These are phyloP conservation scores for Eupeodes corollae DNA, from an alignment of 1,140 invertebrate species.

Conservation along the genomic window DNA sequence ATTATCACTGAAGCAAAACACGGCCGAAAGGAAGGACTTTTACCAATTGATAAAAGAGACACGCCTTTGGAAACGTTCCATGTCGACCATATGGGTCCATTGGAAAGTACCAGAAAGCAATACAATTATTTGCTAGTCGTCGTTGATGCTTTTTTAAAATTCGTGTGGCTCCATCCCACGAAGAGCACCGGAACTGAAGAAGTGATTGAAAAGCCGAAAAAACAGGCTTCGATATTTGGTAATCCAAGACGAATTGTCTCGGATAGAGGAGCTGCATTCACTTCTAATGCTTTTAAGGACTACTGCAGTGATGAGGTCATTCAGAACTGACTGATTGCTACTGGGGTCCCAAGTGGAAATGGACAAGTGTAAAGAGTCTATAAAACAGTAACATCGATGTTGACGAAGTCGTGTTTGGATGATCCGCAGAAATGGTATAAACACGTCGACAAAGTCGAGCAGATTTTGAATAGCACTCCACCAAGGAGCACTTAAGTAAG, in stretches of 20 bases:
- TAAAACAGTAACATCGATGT: slow-evolving; percentile 12
- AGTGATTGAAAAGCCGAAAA: slow-evolving; percentile 11
- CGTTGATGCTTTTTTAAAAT: slow-evolving; percentile 37
- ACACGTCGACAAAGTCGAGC: slow-evolving; percentile 9
- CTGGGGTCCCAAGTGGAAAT: slow-evolving; percentile 12
- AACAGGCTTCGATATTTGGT: slow-evolving; percentile 21
- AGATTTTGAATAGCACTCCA: slow-evolving; percentile 11
- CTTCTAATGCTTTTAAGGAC: slow-evolving; percentile 14
- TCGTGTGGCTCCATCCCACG: slow-evolving; percentile 27
- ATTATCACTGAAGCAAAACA: slow-evolving; percentile 17
- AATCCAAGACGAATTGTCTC: slow-evolving; percentile 27
- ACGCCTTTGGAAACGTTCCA: slow-evolving; percentile 16
- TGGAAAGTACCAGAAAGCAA: slow-evolving; percentile 26
- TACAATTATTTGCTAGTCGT: slow-evolving; percentile 36
- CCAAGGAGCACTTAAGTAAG: slow-evolving; percentile 11
- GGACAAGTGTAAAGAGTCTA: slow-evolving; percentile 18
- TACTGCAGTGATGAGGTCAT: slow-evolving; percentile 16
- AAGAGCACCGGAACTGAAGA: neutral
- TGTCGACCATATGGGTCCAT: slow-evolving; percentile 23
- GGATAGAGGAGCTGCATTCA: slow-evolving; percentile 21
- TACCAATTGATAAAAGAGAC: slow-evolving; percentile 21
- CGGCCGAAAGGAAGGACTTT: slow-evolving; percentile 36
- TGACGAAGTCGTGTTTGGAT: slow-evolving; percentile 13
- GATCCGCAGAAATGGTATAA: slow-evolving; percentile 13
- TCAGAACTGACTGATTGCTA: slow-evolving; percentile 12